Conservation (phyloP, 2,888 invertebrate genomes). For the Hypomecis punctinalis region DNA sequence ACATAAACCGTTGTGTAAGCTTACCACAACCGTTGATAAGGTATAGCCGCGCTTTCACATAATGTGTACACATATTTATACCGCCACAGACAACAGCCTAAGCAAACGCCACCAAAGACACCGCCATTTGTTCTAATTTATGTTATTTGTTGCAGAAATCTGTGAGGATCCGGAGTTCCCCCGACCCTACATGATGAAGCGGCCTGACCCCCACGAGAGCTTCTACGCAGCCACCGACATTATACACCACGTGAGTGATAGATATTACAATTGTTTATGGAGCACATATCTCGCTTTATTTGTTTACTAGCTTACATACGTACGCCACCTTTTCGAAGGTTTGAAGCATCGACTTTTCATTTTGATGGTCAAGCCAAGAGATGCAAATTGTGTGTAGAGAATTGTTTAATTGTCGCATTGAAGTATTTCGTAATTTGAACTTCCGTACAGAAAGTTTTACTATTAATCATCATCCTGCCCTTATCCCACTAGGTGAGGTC, state of each 20-base stretch:
- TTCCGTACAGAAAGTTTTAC: too few relatives aligned
- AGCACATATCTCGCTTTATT: background rate
- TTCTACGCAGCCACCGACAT: conserved; percentile 93
- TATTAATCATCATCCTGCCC: too few relatives aligned
- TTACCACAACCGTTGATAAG: too few relatives aligned
- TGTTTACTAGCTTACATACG: background rate
- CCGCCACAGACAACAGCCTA: conserved; percentile 21
- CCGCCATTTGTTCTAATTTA: conserved; percentile 28
- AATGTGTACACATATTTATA: background rate
- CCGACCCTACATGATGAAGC: conserved; percentile 80
- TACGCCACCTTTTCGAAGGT: too few relatives aligned
- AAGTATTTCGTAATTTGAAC: too few relatives aligned
- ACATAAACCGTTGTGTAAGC: too few relatives aligned
- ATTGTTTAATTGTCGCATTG: too few relatives aligned
- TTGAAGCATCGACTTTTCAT: too few relatives aligned
- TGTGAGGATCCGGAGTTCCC: conserved; percentile 79
- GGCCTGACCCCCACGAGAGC: conserved; percentile 81
- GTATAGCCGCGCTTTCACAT: too few relatives aligned
- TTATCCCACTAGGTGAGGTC: too few relatives aligned
- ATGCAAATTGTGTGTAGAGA: too few relatives aligned
- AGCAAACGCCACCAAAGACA: conserved; percentile 24
- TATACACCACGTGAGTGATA: conserved; percentile 84
- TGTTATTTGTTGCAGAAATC: conserved; percentile 63
- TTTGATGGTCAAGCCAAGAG: too few relatives aligned
- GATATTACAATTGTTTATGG: conserved; percentile 17